Evolutionary conservation across 2,113 vertebrate genomes (phyloP).

Genomic region (Thermophis baileyi): DNA sequence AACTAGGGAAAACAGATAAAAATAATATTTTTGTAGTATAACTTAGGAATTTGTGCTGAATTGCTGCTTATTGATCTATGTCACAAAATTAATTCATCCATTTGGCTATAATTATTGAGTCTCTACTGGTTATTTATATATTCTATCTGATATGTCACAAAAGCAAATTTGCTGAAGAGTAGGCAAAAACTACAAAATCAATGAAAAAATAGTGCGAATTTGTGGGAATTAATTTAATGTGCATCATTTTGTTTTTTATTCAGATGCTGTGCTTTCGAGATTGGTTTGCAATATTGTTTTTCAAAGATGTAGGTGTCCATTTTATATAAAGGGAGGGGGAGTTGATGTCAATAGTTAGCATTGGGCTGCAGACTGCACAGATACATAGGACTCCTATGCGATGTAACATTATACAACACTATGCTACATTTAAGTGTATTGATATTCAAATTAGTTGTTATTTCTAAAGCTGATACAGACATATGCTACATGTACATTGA

Average conservation of each 20-base stretch:
- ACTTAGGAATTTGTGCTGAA: neutral
- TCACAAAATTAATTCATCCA: neutral
- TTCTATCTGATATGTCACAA: slow-evolving; percentile 24
- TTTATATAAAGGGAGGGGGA: neutral
- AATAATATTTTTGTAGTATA: neutral
- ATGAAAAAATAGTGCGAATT: slow-evolving; percentile 40
- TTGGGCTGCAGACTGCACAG: neutral
- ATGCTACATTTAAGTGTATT: neutral
- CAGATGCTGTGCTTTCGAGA: slow-evolving; percentile 36
- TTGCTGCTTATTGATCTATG: neutral
- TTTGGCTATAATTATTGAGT: slow-evolving; percentile 6
- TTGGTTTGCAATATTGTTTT: slow-evolving; percentile 42
- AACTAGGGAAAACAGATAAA: neutral
- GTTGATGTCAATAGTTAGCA: neutral
- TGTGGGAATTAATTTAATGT: slow-evolving; percentile 43
- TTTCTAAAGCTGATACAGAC: too few species aligned
- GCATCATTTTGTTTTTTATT: slow-evolving; percentile 50
- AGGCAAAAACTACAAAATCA: slow-evolving; percentile 35
- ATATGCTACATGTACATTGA: neutral
- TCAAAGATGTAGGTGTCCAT: neutral
- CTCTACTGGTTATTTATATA: slow-evolving; percentile 14
- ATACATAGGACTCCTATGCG: neutral
- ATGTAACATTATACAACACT: neutral
- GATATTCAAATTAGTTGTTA: neutral
- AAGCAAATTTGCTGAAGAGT: neutral